Evolutionary conservation across 2,797 vertebrate genomes (phyloP).

Genomic region (Eidolon dupreanum): DNA sequence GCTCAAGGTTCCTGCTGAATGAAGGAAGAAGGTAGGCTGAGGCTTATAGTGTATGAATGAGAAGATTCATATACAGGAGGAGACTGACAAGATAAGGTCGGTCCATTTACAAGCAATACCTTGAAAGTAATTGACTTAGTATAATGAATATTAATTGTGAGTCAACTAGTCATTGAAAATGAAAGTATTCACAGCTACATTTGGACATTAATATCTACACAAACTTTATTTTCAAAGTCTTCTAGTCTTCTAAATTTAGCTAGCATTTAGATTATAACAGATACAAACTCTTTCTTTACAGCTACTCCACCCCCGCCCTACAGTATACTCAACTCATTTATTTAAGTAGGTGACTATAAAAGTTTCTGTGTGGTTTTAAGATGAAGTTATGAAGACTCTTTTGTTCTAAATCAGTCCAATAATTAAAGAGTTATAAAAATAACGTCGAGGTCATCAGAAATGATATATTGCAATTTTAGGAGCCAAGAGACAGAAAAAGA

Average conservation of each 20-base stretch:
- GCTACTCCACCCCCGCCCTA: background rate
- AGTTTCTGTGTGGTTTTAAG: slow-evolving; percentile 24
- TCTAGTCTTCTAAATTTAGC: slow-evolving; percentile 8
- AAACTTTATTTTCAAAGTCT: slow-evolving; percentile 1
- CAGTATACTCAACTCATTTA: background rate
- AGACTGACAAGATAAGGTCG: background rate
- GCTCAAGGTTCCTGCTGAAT: background rate
- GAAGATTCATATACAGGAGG: background rate
- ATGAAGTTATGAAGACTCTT: slow-evolving; percentile 24
- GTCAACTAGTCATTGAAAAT: slow-evolving; percentile 36
- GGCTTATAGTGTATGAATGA: background rate
- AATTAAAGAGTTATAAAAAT: slow-evolving; percentile 45
- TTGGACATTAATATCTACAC: background rate
- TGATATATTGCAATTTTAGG: slow-evolving; percentile 36
- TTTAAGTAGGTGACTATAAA: background rate
- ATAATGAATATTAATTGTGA: slow-evolving; percentile 30
- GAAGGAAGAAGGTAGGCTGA: background rate
- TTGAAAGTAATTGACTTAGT: slow-evolving; percentile 32
- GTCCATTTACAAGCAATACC: slow-evolving; percentile 19
- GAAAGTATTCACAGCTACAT: slow-evolving; percentile 7
- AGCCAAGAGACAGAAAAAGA: slow-evolving; percentile 53
- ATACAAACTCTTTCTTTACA: background rate
- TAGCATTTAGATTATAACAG: background rate
- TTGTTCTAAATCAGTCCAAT: slow-evolving; percentile 12
- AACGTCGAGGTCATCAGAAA: slow-evolving; percentile 28